Conservation (phyloP, 64 coral and sea anemone species). For the Montipora cactus region DNA sequence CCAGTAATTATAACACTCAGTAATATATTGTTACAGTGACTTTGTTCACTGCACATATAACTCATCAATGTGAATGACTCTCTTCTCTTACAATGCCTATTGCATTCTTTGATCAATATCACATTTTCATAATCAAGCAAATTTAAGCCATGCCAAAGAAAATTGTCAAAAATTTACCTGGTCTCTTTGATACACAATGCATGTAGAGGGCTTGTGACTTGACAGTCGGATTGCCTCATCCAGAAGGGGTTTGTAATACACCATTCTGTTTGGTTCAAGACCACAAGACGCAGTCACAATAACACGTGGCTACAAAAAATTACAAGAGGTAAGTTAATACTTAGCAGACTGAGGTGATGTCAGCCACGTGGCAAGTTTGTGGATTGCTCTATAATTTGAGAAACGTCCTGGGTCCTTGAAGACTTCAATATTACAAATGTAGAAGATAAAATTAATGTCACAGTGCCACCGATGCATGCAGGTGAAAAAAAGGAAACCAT, state of each 20-base stretch:
- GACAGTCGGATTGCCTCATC: slow-evolving; percentile 92
- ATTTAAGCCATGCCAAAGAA: not conserved
- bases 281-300: slow-evolving; percentile 96
- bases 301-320: slow-evolving; percentile 77
- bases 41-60: too few species aligned
- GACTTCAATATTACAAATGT: too few species aligned
- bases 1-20: too few species aligned
- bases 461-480: too few species aligned
- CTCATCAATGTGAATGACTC: not conserved
- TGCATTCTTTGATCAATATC: not conserved
- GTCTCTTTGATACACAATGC: slow-evolving; percentile 90
- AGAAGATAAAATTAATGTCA: too few species aligned
- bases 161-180: slow-evolving; percentile 51
- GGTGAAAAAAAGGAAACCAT: too few species aligned
- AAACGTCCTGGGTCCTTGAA: too few species aligned
- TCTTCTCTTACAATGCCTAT: not conserved
- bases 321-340: not conserved
- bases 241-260: slow-evolving; percentile 92
- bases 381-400: too few species aligned
- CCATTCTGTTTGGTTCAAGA: slow-evolving; percentile 88
- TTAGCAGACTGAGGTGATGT: too few species aligned
- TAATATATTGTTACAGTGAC: too few species aligned
- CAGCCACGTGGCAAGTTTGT: too few species aligned
- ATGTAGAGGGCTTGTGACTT: slow-evolving; percentile 83
- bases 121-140: not conserved